Evolutionary conservation across 2,113 vertebrate species (phyloP).

Genomic region (Cavia porcellus): DNA sequence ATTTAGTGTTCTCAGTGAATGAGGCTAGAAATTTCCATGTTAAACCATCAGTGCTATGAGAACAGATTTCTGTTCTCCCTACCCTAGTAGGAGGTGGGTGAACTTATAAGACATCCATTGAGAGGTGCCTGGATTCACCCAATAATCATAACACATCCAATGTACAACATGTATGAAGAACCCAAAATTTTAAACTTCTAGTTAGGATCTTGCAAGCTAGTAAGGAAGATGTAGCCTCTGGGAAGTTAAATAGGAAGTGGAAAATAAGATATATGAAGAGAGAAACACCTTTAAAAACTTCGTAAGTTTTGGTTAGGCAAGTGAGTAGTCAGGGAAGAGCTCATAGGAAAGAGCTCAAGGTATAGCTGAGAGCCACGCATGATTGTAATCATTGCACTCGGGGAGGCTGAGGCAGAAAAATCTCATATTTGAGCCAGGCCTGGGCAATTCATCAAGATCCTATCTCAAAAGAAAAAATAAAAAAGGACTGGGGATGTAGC

Average conservation of each 20-base stretch:
- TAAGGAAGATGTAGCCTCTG: not conserved
- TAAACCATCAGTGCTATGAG: conserved; percentile 5
- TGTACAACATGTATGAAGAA: not conserved
- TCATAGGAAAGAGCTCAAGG: not conserved
- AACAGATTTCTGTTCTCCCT: conserved; percentile 2
- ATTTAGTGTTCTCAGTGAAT: not conserved
- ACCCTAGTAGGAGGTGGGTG: not conserved
- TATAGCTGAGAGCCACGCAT: too few relatives aligned
- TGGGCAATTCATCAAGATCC: not conserved
- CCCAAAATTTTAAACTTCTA: conserved; percentile 4
- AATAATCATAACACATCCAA: not conserved
- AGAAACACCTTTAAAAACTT: not conserved
- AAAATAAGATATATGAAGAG: not conserved
- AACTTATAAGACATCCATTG: conserved; percentile 10
- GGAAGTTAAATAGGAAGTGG: conserved; percentile 43
- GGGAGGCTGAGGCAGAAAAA: not conserved
- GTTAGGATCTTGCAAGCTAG: not conserved
- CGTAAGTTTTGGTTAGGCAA: not conserved
- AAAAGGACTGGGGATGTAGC: not conserved
- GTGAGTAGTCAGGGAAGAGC: not conserved
- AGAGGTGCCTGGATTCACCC: not conserved
- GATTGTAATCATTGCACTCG: not conserved
- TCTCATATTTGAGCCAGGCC: not conserved
- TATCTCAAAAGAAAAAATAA: not conserved
- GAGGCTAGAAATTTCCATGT: conserved; percentile 8